These are phyloP conservation scores for Hyperoodon ampullatus DNA, from an alignment of 2,113 vertebrate genomes.

Conservation along the genomic window DNA sequence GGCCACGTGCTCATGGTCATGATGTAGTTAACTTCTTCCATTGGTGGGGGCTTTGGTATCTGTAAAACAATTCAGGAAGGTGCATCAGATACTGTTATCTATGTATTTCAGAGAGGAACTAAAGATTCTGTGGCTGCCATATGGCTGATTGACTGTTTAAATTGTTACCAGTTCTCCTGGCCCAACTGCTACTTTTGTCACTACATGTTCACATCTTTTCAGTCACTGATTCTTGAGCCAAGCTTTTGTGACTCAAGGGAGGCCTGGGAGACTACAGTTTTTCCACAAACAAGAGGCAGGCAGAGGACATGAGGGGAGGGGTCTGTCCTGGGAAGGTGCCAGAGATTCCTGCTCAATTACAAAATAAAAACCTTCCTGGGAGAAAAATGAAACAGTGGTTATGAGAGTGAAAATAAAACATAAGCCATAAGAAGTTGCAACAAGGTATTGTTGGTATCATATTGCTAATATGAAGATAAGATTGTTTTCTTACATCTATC, in stretches of 20 bases:
- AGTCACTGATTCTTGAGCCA: background rate
- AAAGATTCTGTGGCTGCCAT: background rate
- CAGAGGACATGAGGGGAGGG: background rate
- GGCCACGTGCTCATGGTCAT: background rate
- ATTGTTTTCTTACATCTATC: slow-evolving; percentile 56
- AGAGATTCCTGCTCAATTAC: background rate
- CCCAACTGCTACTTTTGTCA: background rate
- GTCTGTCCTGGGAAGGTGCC: background rate
- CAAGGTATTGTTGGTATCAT: slow-evolving; percentile 64
- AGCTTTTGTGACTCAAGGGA: background rate
- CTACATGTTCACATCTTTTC: background rate
- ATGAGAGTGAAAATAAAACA: slow-evolving; percentile 50
- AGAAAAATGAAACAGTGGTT: slow-evolving; percentile 69
- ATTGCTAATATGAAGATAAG: slow-evolving; percentile 61
- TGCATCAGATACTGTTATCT: background rate
- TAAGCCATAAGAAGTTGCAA: slow-evolving; percentile 46
- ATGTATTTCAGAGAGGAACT: background rate
- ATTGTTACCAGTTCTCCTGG: background rate
- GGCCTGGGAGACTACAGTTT: background rate
- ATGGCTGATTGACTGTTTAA: background rate
- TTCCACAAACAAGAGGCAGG: background rate
- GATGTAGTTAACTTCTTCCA: no score
- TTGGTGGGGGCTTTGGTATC: no score
- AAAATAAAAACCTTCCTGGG: slow-evolving; percentile 63
- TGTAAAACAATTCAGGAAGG: background rate